A percentile compares a stretch with the other conserved stretches of the same genome.
phyloP scores from a whole-genome alignment of 2,797 vertebrate species.

The Myotis daubentonii region DNA sequence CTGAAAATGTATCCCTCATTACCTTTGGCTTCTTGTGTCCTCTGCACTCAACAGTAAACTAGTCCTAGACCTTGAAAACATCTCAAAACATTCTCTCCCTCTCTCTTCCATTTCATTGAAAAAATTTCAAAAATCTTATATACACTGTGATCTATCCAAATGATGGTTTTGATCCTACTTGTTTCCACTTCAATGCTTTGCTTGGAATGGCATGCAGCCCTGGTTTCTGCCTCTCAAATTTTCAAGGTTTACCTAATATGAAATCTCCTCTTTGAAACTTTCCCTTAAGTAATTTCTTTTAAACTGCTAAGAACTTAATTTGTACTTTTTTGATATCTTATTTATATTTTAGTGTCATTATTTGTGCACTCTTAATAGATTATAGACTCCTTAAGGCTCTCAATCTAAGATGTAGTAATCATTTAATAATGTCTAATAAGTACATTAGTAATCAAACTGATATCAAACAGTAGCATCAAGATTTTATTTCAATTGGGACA shows the following conservation, averaged over 20 bases:
- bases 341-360: neutral
- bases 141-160: neutral
- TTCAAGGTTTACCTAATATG: neutral
- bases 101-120: neutral
- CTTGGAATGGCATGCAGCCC: neutral
- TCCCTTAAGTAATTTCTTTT: neutral
- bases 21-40: neutral
- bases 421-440: slow-evolving; percentile 10
- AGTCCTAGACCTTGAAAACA: neutral
- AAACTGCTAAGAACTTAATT: neutral
- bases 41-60: neutral
- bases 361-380: neutral
- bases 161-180: neutral
- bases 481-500: slow-evolving; percentile 5
- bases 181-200: neutral
- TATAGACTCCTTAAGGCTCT: neutral
- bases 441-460: neutral
- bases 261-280: neutral
- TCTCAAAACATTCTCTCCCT: neutral
- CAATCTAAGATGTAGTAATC: neutral
- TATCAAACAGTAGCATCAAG: neutral
- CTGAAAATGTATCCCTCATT: neutral
- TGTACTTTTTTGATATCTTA: neutral
- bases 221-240: neutral
- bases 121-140: neutral